Conservation (phyloP, 2,113 vertebrate species). For the Boulengeromyrus knoepffleri region DNA sequence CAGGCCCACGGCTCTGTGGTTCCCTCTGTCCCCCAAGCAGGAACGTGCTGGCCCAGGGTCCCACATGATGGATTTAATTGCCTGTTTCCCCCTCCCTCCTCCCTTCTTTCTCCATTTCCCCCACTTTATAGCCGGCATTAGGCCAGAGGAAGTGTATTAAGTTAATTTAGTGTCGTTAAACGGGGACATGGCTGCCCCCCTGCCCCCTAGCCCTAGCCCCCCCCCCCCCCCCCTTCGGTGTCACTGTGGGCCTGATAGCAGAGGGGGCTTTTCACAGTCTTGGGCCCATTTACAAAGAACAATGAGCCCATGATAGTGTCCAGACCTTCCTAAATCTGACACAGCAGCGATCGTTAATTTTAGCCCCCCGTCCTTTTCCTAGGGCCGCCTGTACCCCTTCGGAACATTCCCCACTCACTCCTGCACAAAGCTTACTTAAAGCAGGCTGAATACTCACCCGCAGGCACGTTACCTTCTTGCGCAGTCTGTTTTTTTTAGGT, state of each 20-base stretch:
- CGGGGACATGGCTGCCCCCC: slow-evolving; percentile 43
- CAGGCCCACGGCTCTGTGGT: not conserved
- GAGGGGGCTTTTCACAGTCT: slow-evolving; percentile 52
- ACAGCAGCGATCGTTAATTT: not conserved
- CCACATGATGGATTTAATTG: slow-evolving; percentile 40
- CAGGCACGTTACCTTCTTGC: not conserved
- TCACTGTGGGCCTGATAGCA: slow-evolving; percentile 18
- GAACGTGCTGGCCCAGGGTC: not conserved
- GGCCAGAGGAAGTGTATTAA: slow-evolving; percentile 76
- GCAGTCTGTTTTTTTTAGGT: too few species aligned
- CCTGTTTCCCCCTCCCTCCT: slow-evolving; percentile 28
- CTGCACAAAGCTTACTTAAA: too few species aligned
- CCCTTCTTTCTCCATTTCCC: slow-evolving; percentile 52
- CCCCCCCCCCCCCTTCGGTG: slow-evolving; percentile 19
- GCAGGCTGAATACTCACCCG: not conserved
- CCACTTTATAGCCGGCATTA: slow-evolving; percentile 64
- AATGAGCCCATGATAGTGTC: slow-evolving; percentile 57
- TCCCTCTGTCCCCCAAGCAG: not conserved
- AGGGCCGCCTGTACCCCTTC: not conserved
- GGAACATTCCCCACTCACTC: not conserved
- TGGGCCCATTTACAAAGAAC: slow-evolving; percentile 60
- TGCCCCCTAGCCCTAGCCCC: slow-evolving; percentile 20
- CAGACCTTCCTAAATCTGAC: slow-evolving; percentile 28
- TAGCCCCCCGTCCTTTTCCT: not conserved
- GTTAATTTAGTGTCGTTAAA: slow-evolving; percentile 76